These are phyloP conservation scores for Heteromormyrus szaboi DNA, from an alignment of 2,797 vertebrate species.

Conservation along the genomic window DNA sequence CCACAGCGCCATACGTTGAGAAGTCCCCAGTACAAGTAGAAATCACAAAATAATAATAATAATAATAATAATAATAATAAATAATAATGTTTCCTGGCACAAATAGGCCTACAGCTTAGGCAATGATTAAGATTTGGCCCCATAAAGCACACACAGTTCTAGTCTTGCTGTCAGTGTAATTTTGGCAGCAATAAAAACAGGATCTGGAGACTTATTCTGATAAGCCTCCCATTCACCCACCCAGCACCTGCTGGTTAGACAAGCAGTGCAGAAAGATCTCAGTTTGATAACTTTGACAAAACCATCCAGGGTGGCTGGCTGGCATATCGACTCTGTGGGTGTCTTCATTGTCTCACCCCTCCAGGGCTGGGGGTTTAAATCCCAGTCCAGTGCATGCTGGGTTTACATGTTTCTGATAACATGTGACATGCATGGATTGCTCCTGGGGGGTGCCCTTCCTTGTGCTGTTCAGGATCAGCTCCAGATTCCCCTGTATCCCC, in stretches of 20 bases:
- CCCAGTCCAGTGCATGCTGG: neutral
- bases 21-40: neutral
- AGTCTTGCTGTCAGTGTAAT: neutral
- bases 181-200: neutral
- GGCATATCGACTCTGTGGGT: neutral
- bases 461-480: neutral
- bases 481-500: neutral
- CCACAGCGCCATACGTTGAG: neutral
- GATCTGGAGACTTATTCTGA: slow-evolving; percentile 11
- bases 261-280: neutral
- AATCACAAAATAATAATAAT: neutral
- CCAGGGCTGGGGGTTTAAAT: neutral
- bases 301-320: neutral
- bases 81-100: neutral
- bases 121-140: neutral
- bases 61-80: too few relatives aligned
- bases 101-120: neutral
- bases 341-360: neutral
- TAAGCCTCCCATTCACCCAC: neutral
- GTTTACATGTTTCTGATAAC: neutral
- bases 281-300: neutral
- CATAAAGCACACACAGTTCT: neutral
- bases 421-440: neutral
- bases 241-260: slow-evolving; percentile 6
- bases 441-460: neutral